Conservation (phyloP, 2,888 invertebrate genomes). For the Pollenia griseotomentosa region DNA sequence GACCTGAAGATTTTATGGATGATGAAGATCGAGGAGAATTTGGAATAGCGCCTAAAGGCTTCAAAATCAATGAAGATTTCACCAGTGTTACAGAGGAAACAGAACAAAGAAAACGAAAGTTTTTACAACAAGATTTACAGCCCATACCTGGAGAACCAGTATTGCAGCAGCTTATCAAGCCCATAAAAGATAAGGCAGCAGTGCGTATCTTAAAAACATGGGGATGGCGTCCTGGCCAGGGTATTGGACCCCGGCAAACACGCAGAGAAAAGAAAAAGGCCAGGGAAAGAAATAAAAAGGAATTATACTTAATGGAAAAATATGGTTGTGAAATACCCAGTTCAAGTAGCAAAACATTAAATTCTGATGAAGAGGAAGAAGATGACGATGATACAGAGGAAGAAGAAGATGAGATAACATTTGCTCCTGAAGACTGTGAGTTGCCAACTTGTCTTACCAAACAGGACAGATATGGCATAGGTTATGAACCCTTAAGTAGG, state of each 20-base stretch:
- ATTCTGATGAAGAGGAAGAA: slow-evolving; percentile 68
- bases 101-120: slow-evolving; percentile 83
- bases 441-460: slow-evolving; percentile 90
- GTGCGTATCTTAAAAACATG: slow-evolving; percentile 93
- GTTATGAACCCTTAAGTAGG: slow-evolving; percentile 88
- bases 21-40: slow-evolving; percentile 97
- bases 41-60: slow-evolving; percentile 96
- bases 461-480: slow-evolving; percentile 92
- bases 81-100: slow-evolving; percentile 78
- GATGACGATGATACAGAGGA: slow-evolving; percentile 73
- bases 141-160: slow-evolving; percentile 88
- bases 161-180: slow-evolving; percentile 88
- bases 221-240: slow-evolving; percentile 97
- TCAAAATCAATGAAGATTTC: slow-evolving; percentile 93
- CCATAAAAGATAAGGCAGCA: slow-evolving; percentile 94
- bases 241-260: slow-evolving; percentile 85
- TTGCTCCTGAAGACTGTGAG: slow-evolving; percentile 93
- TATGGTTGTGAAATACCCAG: slow-evolving; percentile 80
- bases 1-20: slow-evolving; percentile 98
- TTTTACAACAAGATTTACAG: slow-evolving; percentile 76
- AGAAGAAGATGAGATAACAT: slow-evolving; percentile 79
- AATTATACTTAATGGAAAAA: slow-evolving; percentile 80
- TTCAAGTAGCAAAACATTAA: slow-evolving; percentile 42
- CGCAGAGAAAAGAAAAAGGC: slow-evolving; percentile 83
- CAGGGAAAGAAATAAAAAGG: slow-evolving; percentile 78